phyloP scores from a whole-genome alignment of 2,113 vertebrate species.

The Scolopax mira region DNA sequence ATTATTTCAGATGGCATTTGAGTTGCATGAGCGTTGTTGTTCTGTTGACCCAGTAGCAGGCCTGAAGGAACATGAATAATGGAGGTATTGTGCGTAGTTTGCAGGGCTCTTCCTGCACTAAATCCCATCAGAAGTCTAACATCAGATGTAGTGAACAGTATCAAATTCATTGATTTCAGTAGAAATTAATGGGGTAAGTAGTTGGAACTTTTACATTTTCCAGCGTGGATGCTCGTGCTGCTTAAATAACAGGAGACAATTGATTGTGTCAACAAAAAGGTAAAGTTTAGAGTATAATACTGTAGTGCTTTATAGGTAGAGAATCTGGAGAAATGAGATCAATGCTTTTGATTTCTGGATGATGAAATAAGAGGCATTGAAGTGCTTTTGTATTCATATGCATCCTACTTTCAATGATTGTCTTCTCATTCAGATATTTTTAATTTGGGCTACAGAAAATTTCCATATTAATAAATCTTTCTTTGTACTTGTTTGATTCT shows the following conservation, averaged over 20 bases:
- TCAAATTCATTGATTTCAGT: not conserved
- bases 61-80: constrained; percentile 47
- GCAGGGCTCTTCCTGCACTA: not conserved
- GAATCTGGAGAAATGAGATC: not conserved
- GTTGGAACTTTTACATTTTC: not conserved
- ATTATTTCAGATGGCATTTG: not conserved
- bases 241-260: not conserved
- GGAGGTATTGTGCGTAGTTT: constrained; percentile 41
- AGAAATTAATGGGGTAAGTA: constrained; percentile 9
- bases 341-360: not conserved
- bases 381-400: not conserved
- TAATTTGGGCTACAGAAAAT: not conserved
- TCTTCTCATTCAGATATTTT: not conserved
- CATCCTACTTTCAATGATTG: not conserved
- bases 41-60: constrained; percentile 62
- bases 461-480: not conserved
- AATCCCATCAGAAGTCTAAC: not conserved
- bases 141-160: not conserved
- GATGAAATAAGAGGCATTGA: not conserved
- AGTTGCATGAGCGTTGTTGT: not conserved
- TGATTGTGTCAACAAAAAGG: not conserved
- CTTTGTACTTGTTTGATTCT: not conserved
- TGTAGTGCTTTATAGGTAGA: not conserved
- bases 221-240: not conserved
- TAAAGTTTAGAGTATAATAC: not conserved